Percentiles rank a stretch among this genome's conserved stretches.
phyloP scores from a whole-genome alignment of 2,888 invertebrate species.

The Calliopum simillimum region DNA sequence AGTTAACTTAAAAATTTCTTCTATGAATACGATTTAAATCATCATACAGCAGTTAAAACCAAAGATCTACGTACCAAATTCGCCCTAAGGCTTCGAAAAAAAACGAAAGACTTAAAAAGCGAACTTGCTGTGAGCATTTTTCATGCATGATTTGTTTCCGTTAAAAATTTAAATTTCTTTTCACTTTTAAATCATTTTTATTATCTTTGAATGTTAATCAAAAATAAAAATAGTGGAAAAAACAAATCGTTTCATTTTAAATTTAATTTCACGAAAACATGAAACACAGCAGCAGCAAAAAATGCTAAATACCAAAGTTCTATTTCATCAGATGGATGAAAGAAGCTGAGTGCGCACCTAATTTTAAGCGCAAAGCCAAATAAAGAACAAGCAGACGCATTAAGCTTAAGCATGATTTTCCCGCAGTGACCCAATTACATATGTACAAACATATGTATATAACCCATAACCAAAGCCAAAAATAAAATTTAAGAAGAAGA shows the following conservation, averaged over 20 bases:
- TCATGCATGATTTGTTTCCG: conserved; percentile 6
- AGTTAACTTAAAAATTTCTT: no score
- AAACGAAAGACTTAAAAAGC: conserved; percentile 47
- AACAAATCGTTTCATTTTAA: not conserved
- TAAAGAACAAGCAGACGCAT: conserved; percentile 45
- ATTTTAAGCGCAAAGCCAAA: not conserved
- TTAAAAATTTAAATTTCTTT: conserved; percentile 15
- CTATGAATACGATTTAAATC: no score
- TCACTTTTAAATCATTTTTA: conserved; percentile 19
- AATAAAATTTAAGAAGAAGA: conserved; percentile 29
- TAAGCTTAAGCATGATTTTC: conserved; percentile 37
- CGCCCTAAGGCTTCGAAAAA: not conserved
- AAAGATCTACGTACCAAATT: not conserved
- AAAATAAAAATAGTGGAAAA: not conserved
- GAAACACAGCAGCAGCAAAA: conserved; percentile 38
- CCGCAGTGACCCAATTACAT: conserved; percentile 56
- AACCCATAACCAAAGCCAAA: conserved; percentile 44
- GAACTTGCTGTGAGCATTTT: conserved; percentile 35
- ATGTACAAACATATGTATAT: conserved; percentile 50
- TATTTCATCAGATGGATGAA: not conserved
- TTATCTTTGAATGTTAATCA: not conserved
- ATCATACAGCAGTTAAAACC: no score
- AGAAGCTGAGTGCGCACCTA: not conserved
- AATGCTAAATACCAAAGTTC: conserved; percentile 48
- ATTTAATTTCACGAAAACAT: conserved; percentile 17